Base-by-base conservation (phyloP, 2,113 vertebrate species). In the Gila orcuttii region DNA sequence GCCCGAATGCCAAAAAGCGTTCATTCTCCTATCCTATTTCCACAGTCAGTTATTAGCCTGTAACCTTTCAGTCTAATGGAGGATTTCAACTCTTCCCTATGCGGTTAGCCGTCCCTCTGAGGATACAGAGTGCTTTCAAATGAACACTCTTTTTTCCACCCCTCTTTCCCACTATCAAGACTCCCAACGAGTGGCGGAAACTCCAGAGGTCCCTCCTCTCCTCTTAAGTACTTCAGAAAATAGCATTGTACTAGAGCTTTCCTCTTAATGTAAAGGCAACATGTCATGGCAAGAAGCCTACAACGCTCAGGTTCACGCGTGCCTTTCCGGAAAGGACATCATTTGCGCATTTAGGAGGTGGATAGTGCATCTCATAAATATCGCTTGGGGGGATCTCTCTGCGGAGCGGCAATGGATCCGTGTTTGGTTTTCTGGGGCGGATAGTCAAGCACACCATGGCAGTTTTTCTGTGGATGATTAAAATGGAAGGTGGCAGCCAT, bases 41-140 rank as follows among this genome's bases (percentile, higher is more conserved):
- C 84, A 66, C 57, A 82, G 89, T 82, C 62, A 85, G 87, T 86
- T 84, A 86, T 89, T 90, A 90, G 86, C 88, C 88, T 86, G 11
- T 76, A 86, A 85, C 84, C 86, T 85, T 33, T 13, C 21, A 69
- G 28, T 87, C 88, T 82, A 60, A 89, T 42, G 74, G 36, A n/a
- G 39, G 76, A 75, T 86, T 50, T 86, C 17, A 64, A 69, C 74
- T 80, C 79, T 59, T 47, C 86, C 82, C 47, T 19, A 73, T 83
- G 55, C 23, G 21, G n/a, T 68, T 8, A 17, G 31, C 45, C 3
- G 25, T 69, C 17, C 88, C 82, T 82, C 42, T 2, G 79, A 89
- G 89, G 83, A 86, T 77, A 79, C 82, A 39, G 59, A 90, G 82
- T 76, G 86, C 79, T 83, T 82, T 87, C 84, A 87, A 86, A 89